Evolutionary conservation across 1,140 invertebrate species (phyloP), one percentile per base, ranked within the genome.

Genomic region (Drosophila ogumai): DNA sequence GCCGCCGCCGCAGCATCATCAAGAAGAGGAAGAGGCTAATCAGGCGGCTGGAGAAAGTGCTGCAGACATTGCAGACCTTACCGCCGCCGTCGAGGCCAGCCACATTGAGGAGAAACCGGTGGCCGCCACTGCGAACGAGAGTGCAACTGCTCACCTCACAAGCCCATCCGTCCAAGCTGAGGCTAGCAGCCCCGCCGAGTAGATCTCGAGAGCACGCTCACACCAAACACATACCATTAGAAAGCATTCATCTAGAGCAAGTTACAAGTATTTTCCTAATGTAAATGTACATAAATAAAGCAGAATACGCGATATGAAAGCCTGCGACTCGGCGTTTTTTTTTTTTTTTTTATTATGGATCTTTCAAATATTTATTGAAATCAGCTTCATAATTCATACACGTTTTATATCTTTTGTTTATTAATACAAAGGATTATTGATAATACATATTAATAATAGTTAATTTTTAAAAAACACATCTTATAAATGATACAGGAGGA

Each of bases 401-500:
- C 65, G 61, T 82, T 81, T 80, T 88, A 79, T 82, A 85, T 85
- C 66, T 49, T 86, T 86, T 82, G 71, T 78, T 88, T 88, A 88
- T 88, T 80, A 88, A 88, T 88, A 88, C 84, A 88, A 88, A 88
- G 80, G 84, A 82, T 88, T 88, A 82, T 80, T 77, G 76, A 74
- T 88, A 90, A 85, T 85, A 88, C 78, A 85, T 90, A 86, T 88
- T 90, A 85, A 81, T 90, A 79, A 88, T 88, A 82, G 68, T 79
- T 86, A 69, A 63, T 65, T 75, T 84, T 46, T 60, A 78, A 61
- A 78, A 88, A 88, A 88, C 80, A 90, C 85, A 84, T 85, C 81
- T 75, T 90, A 75, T 84, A 88, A 80, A 72, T 87, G 82, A 79
- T 75, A 81, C 12, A n/a, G 32, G 52, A 28, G 15, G 17, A 75